Evolutionary conservation across 2,888 invertebrate genomes (phyloP), one percentile per base, ranked within the genome.

Genomic region (Trissolcus brochymenae): DNA sequence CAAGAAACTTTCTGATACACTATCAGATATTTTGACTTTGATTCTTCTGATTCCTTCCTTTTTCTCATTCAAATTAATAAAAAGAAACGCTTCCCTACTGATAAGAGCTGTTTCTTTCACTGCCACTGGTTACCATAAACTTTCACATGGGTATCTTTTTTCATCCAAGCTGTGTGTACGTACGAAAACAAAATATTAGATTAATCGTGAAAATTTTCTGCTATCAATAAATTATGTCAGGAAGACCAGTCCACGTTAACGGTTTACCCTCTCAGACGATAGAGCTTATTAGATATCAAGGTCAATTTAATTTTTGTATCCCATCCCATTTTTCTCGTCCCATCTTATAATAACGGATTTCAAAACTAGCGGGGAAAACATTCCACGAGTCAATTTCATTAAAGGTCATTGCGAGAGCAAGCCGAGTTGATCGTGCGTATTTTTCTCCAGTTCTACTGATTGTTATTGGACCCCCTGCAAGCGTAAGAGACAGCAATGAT

Each of bases 351-450:
- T 75, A 75, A 75, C 74, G 74, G 74, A 67, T 68, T 75, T 68
- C 68, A 75, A 75, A 35, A 7, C 35, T 75, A 75, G 57, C 68
- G 51, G 68, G 1, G 55, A 59, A 60, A 62, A 57, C 74, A 75
- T 75, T 75, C 74, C 64, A 54, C 51, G 46, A 75, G 68, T 75
- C 74, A 68, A 59, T 75, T 75, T 75, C 53, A 68, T 75, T 75
- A 75, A 75, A 75, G 74, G 74, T 75, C 68, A 75, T 75, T 68
- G 62, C 51, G 21, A 67, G 62, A 61, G 50, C 14, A 50, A 67
- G 19, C 4, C 50, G 50, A 50, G 29, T 6, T 25, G 49, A 46
- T 60, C 43, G 40, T 6, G 14, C 6, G 13, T 41, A 19, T 16
- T 43, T 65, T 59, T 64, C 41, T 19, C 6, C 29, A 25, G n/a